Conservation (phyloP, 2,113 vertebrate species). For the Hemiscyllium ocellatum region DNA sequence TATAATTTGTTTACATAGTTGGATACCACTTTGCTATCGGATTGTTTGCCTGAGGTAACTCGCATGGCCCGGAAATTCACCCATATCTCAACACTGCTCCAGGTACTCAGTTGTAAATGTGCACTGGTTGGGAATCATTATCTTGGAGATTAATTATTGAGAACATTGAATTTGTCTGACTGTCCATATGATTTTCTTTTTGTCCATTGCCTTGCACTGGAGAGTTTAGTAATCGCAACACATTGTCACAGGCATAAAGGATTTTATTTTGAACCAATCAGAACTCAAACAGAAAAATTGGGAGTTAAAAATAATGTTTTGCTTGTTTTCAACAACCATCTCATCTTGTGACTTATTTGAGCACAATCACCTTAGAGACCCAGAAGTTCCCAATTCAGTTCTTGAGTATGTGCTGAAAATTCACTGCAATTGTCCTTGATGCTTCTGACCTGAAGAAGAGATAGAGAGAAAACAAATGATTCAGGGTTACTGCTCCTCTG, state of each 20-base stretch:
- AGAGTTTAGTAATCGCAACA: background rate
- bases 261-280: background rate
- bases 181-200: background rate
- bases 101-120: slow-evolving; percentile 53
- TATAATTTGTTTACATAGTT: slow-evolving; percentile 57
- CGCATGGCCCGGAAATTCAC: slow-evolving; percentile 96
- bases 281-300: background rate
- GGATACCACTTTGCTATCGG: slow-evolving; percentile 82
- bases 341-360: background rate
- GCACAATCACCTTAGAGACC: background rate
- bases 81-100: slow-evolving; percentile 90
- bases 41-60: slow-evolving; percentile 87
- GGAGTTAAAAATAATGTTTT: background rate
- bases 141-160: background rate
- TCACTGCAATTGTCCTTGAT: background rate
- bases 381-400: background rate
- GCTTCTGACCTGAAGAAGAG: background rate
- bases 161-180: background rate
- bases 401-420: background rate
- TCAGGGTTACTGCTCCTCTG: background rate
- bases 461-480: background rate
- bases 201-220: background rate
- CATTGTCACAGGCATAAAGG: background rate
- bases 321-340: background rate
- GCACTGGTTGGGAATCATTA: background rate